Evolutionary conservation across 1,140 invertebrate species (phyloP).

Genomic region (Chironomus tepperi): DNA sequence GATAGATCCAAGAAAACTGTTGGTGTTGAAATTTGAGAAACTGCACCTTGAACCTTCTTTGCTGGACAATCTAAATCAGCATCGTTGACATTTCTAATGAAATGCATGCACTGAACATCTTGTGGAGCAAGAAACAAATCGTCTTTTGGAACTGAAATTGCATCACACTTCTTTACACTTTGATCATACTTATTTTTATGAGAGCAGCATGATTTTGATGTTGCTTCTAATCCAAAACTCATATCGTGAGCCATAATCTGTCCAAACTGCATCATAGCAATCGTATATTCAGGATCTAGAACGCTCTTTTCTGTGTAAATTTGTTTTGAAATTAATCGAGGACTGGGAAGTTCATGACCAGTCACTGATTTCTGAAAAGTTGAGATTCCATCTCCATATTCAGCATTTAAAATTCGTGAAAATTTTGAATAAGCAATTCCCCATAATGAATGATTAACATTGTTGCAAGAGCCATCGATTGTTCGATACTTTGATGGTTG

Average conservation of each 20-base stretch:
- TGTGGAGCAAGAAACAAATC: slow-evolving; percentile 68
- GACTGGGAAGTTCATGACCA: slow-evolving; percentile 55
- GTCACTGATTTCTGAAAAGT: slow-evolving; percentile 50
- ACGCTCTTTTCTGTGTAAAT: slow-evolving; percentile 57
- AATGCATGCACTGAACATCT: slow-evolving; percentile 73
- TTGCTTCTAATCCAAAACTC: slow-evolving; percentile 60
- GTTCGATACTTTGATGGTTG: slow-evolving; percentile 54
- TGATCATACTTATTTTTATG: slow-evolving; percentile 62
- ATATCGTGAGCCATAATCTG: slow-evolving; percentile 84
- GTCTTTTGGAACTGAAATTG: slow-evolving; percentile 70
- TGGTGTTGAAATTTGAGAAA: slow-evolving; percentile 71
- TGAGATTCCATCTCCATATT: slow-evolving; percentile 67
- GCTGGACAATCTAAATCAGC: slow-evolving; percentile 54
- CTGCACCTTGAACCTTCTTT: slow-evolving; percentile 47
- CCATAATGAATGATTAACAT: slow-evolving; percentile 58
- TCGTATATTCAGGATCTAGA: slow-evolving; percentile 58
- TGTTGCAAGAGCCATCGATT: slow-evolving; percentile 81
- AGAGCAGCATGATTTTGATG: slow-evolving; percentile 55
- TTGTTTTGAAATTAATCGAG: slow-evolving; percentile 58
- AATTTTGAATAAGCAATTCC: slow-evolving; percentile 54
- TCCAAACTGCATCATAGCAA: slow-evolving; percentile 78
- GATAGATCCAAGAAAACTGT: slow-evolving; percentile 80
- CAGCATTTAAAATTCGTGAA: slow-evolving; percentile 62
- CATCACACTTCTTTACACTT: slow-evolving; percentile 43
- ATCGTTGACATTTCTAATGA: slow-evolving; percentile 69